phyloP scores from a whole-genome alignment of 1,140 invertebrate species.

The Daktulosphaira vitifoliae region DNA sequence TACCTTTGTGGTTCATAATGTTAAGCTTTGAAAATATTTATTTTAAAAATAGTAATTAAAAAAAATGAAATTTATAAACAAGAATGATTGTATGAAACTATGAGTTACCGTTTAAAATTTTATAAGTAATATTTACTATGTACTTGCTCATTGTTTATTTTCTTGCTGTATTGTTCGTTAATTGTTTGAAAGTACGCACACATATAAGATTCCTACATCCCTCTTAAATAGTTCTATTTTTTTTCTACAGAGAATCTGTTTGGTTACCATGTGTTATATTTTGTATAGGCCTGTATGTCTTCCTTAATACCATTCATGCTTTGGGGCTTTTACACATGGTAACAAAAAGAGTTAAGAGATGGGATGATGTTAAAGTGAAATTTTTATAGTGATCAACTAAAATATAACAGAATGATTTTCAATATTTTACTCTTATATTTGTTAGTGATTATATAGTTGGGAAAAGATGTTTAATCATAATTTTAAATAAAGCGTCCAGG shows the following conservation, averaged over 20 bases:
- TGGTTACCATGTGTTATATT: neutral
- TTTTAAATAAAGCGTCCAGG: conserved; percentile 29
- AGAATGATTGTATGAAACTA: conserved; percentile 32
- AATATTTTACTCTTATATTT: neutral
- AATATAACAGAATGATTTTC: conserved; percentile 2
- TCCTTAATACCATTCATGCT: neutral
- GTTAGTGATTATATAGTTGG: conserved; percentile 2
- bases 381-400: no score
- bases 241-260: neutral
- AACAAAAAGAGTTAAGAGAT: neutral
- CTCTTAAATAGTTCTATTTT: no score
- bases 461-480: conserved; percentile 29
- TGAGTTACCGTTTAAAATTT: conserved; percentile 30
- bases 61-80: neutral
- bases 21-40: conserved; percentile 29
- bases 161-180: conserved; percentile 8
- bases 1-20: conserved; percentile 34
- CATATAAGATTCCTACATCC: neutral
- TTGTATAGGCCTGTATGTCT: conserved; percentile 2
- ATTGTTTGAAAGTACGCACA: conserved; percentile 2
- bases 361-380: no score
- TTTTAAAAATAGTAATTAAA: neutral
- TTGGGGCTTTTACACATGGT: neutral
- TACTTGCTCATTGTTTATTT: conserved; percentile 31
- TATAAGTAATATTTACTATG: conserved; percentile 27